Base-by-base conservation (phyloP, 2,797 vertebrate genomes). In the Diceros bicornis region DNA sequence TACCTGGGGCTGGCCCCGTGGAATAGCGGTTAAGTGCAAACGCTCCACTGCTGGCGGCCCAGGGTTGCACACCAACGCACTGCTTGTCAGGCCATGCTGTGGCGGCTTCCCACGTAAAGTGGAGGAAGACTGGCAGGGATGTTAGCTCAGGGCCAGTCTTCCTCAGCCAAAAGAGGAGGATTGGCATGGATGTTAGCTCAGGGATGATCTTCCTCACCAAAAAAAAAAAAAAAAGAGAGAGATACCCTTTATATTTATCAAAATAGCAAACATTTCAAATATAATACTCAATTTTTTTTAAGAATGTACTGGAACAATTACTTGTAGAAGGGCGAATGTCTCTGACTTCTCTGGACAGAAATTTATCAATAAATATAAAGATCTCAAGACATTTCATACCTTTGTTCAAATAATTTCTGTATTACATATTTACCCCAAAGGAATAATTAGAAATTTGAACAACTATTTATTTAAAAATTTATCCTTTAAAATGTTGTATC, bases 191-290 rank as follows among this genome's bases (percentile, higher is more conserved):
- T 41, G 41, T 41, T 41, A 41, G 41, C 41, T 41, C 41, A 41
- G 41, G 41, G 41, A 4, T 41, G 4, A 41, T 41, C 41, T 41
- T 41, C 41, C 41, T 41, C 41, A 41, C 41, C 4, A 41, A 4
- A 41, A 41, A 41, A 41, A 41, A 41, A 5, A 41, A 4, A 41
- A 4, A 41, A 41, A 41, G 41, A 41, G 41, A 41, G 41, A 52
- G 50, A 52, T 52, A 52, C 14, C n/a, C 2, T 83, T 86, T 64
- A 55, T 44, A 61, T 37, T 32, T 59, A 52, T 79, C 50, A 93
- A 47, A 90, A 90, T 72, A 94, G n/a, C 50, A 89, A 92, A 37
- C 14, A 44, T 64, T 91, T 89, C 37, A 95, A 72, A 82, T 62
- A 59, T n/a, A 69, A 37, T 13, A 55, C 12, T 92, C 29, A 68